phyloP scores from a whole-genome alignment of 2,888 invertebrate species.

The Lycocerus yunnanus region DNA sequence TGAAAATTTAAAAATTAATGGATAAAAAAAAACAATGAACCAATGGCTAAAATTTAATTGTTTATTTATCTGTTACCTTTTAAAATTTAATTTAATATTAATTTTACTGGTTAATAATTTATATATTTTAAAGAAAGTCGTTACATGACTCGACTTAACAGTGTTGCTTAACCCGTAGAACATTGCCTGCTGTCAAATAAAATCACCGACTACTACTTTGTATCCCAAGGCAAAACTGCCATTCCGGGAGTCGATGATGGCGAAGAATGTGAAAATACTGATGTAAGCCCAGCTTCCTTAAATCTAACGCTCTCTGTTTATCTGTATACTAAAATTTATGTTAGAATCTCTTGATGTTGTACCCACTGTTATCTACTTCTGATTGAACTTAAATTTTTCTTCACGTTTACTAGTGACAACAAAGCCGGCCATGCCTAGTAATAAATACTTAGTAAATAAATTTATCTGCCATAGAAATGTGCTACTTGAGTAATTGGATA shows the following conservation, averaged over 20 bases:
- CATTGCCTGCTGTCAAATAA: conserved; percentile 82
- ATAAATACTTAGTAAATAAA: conserved; percentile 18
- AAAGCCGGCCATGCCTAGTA: conserved; percentile 23
- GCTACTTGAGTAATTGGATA: conserved; percentile 82
- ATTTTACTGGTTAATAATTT: no score
- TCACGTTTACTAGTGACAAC: not conserved
- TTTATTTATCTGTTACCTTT: not conserved
- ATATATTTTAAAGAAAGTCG: conserved; percentile 18
- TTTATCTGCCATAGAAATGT: conserved; percentile 69
- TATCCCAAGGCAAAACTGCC: conserved; percentile 95
- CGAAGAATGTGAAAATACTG: conserved; percentile 87
- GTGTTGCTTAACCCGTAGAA: conserved; percentile 58
- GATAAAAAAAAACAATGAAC: no score
- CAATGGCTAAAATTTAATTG: not conserved
- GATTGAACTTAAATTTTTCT: not conserved
- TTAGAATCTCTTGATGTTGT: not conserved
- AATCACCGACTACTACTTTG: conserved; percentile 92
- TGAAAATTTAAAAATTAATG: no score
- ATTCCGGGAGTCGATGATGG: conserved; percentile 96
- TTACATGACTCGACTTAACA: conserved; percentile 28
- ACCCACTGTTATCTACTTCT: not conserved
- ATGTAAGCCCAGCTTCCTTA: conserved; percentile 71
- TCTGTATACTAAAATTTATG: not conserved
- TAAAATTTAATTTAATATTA: no score
- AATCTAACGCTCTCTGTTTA: not conserved